Evolutionary conservation across 2,113 vertebrate genomes (phyloP).

Genomic region (Aegotheles bennettii): DNA sequence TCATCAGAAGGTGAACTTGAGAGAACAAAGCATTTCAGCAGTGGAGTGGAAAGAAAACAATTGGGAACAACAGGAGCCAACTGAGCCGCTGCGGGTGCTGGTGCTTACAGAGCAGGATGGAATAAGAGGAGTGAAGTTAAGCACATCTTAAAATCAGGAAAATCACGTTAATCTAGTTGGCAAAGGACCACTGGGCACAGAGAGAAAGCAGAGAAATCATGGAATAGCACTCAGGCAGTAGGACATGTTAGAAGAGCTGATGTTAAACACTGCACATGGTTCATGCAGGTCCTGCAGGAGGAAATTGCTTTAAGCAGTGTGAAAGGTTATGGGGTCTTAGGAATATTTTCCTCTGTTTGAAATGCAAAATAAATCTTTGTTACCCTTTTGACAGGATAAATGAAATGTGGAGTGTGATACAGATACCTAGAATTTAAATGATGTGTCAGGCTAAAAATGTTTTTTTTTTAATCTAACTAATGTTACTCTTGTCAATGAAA

Average conservation of each 20-base stretch:
- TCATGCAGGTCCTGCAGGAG: background rate
- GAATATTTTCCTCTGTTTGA: background rate
- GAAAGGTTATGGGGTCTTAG: background rate
- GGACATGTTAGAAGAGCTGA: background rate
- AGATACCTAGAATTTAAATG: background rate
- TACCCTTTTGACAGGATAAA: background rate
- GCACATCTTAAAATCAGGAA: background rate
- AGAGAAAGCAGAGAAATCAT: background rate
- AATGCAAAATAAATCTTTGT: background rate
- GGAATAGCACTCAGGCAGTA: background rate
- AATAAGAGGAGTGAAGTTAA: background rate
- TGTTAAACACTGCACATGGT: background rate
- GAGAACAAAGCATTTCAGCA: background rate
- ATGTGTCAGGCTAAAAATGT: background rate
- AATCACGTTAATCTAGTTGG: background rate
- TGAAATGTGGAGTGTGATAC: background rate
- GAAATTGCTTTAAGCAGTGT: background rate
- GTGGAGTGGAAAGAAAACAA: background rate
- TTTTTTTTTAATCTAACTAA: background rate
- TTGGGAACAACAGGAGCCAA: background rate
- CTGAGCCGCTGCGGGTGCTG: background rate
- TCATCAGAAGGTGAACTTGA: background rate
- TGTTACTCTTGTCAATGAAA: background rate
- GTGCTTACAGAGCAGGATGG: background rate
- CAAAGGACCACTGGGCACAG: background rate